These are phyloP conservation scores for Anthopleura xanthogrammica DNA, from an alignment of 92 coral and sea anemone genomes.

Conservation along the genomic window DNA sequence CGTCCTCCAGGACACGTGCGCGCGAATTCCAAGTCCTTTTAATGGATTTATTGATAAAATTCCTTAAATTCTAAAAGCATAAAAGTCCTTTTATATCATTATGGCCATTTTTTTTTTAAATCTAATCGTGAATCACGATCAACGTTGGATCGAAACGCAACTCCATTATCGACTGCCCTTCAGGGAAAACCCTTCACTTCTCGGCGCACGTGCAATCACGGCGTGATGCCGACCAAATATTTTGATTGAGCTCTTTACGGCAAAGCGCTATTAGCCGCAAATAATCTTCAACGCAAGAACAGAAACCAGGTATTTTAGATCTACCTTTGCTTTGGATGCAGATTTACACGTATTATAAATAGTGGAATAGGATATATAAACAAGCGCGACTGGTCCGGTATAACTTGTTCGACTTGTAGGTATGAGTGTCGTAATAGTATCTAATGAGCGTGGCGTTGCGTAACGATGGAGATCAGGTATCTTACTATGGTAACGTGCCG, in stretches of 20 bases:
- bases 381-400: not conserved
- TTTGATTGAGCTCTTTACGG: no score
- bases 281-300: no score
- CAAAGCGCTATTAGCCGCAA: no score
- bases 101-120: not conserved
- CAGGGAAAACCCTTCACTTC: not conserved
- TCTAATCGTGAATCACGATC: not conserved
- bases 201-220: not conserved
- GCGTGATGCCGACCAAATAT: no score
- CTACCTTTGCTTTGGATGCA: no score
- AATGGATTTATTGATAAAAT: not conserved
- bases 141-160: not conserved
- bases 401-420: not conserved
- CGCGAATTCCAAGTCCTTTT: not conserved
- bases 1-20: not conserved
- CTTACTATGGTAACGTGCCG: not conserved
- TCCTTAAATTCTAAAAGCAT: not conserved
- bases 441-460: not conserved
- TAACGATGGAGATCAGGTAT: not conserved
- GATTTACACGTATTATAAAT: no score
- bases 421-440: not conserved
- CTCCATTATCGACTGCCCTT: not conserved
- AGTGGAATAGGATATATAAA: not conserved
- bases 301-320: no score
- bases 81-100: not conserved